Conservation (phyloP, 2,797 vertebrate genomes). For the Zalophus californianus region DNA sequence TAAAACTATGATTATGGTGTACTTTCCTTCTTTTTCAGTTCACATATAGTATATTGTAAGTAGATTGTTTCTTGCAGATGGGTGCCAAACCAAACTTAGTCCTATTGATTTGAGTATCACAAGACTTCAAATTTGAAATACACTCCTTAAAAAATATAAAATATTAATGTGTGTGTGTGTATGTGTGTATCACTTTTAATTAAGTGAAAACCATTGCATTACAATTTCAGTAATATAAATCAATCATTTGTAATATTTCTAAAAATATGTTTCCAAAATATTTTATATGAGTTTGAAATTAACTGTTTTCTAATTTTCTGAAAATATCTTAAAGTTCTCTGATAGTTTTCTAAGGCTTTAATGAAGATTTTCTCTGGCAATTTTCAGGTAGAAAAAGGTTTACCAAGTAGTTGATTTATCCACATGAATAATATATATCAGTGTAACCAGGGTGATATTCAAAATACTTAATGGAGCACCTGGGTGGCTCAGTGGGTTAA, state of each 20-base stretch:
- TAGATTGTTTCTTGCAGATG: background rate
- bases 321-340: background rate
- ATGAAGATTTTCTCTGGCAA: background rate
- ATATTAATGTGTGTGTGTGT: background rate
- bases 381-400: background rate
- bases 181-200: background rate
- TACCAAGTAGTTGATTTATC: background rate
- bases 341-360: background rate
- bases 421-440: background rate
- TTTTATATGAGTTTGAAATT: background rate
- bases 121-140: slow-evolving; percentile 16
- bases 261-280: background rate
- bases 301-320: background rate
- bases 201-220: background rate
- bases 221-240: background rate
- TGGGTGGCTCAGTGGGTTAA: background rate
- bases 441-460: background rate
- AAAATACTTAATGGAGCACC: background rate
- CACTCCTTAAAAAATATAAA: background rate
- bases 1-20: background rate
- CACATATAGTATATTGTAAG: background rate
- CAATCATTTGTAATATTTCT: background rate
- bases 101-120: background rate
- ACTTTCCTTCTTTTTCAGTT: background rate
- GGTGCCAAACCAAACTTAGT: background rate